A percentile compares a stretch with the other conserved stretches of the same genome.
These are phyloP conservation scores for Cacatua alba DNA, from an alignment of 2,113 vertebrate genomes.

Conservation along the genomic window DNA sequence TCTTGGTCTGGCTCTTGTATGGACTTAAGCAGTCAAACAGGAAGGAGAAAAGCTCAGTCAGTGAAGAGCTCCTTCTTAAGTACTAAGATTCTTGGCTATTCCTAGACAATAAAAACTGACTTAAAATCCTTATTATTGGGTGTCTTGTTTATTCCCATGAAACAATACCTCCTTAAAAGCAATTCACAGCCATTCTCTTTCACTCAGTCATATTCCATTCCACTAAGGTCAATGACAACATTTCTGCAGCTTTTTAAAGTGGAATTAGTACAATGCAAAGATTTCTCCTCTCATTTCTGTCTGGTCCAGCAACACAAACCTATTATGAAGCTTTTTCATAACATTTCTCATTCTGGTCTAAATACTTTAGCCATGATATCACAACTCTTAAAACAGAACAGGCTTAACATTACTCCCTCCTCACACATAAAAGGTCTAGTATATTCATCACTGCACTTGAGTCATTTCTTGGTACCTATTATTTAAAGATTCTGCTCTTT, in stretches of 20 bases:
- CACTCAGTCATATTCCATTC: not conserved
- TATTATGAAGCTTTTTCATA: not conserved
- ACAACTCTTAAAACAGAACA: constrained; percentile 2
- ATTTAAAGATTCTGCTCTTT: constrained; percentile 19
- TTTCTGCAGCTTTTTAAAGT: not conserved
- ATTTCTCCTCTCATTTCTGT: not conserved
- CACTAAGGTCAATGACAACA: not conserved
- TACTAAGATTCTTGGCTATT: not conserved
- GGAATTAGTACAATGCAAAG: constrained; percentile 24
- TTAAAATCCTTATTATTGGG: not conserved
- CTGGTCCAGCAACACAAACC: not conserved
- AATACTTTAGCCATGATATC: constrained; percentile 26
- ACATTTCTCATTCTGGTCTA: not conserved
- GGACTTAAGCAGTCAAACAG: not conserved
- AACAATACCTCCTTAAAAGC: not conserved
- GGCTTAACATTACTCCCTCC: not conserved
- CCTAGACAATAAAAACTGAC: not conserved
- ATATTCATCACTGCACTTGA: not conserved
- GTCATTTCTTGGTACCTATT: not conserved
- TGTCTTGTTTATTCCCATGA: not conserved
- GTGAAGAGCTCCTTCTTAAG: not conserved
- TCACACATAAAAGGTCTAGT: not conserved
- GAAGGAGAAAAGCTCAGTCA: not conserved
- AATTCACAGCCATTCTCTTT: not conserved
- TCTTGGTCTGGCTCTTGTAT: not conserved